These are phyloP conservation scores for Paramuricea clavata DNA, from an alignment of 92 coral and sea anemone genomes.

Conservation along the genomic window DNA sequence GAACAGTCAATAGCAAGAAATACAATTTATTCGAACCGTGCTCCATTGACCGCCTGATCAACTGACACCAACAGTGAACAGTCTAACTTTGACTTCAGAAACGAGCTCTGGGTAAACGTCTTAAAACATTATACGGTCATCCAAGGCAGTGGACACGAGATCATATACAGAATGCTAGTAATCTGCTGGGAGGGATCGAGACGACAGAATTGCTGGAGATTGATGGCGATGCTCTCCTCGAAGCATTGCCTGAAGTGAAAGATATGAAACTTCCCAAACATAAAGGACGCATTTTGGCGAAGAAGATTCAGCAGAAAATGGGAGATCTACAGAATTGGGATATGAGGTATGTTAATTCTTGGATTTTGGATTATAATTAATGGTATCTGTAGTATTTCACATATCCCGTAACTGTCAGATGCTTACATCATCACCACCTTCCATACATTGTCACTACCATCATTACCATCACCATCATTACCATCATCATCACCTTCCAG, in stretches of 20 bases:
- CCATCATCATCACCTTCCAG: background rate
- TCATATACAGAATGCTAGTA: constrained; percentile 26
- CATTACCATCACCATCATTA: background rate
- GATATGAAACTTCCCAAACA: constrained; percentile 34
- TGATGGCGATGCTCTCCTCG: constrained; percentile 9
- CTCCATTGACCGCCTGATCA: too few relatives aligned
- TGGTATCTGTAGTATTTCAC: too few relatives aligned
- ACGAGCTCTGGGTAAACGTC: constrained; percentile 35
- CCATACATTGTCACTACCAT: background rate
- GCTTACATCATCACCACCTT: background rate
- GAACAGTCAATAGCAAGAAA: too few relatives aligned
- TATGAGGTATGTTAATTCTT: background rate
- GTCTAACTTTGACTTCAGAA: background rate
- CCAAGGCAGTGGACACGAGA: constrained; percentile 23
- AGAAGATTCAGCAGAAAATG: constrained; percentile 20
- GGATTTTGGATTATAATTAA: too few relatives aligned
- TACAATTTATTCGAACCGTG: too few relatives aligned
- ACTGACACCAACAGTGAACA: too few relatives aligned
- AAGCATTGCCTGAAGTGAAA: constrained; percentile 22
- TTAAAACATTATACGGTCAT: constrained; percentile 23
- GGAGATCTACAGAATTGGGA: constrained; percentile 28
- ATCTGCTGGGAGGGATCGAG: constrained; percentile 39
- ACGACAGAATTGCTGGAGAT: background rate
- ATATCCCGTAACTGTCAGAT: too few relatives aligned
- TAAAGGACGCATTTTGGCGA: constrained; percentile 41